Evolutionary conservation across 2,888 invertebrate species (phyloP), one percentile per base, ranked within the genome.

Genomic region (Anorthoa munda): DNA sequence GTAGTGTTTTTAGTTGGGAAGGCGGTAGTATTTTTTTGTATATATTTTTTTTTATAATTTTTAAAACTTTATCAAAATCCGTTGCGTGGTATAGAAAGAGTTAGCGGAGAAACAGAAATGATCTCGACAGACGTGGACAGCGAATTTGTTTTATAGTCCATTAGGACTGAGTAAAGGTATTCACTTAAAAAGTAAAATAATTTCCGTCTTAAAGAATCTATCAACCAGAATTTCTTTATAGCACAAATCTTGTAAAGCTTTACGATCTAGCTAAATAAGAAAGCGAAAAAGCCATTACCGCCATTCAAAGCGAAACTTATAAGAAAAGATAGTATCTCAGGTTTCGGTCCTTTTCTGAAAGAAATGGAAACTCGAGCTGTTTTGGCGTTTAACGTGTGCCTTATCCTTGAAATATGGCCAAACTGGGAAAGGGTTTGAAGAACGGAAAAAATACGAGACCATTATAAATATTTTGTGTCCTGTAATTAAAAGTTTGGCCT

Each of bases 261-360:
- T 58, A 50, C 50, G 50, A 23, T 67, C 23, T 58, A 68, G 26
- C 48, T 65, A 79, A 82, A 82, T 59, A 66, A 59, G 66, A 75
- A 76, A 76, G 59, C 60, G 70, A 81, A 83, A 79, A 75, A 67
- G 63, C 77, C 71, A 83, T 85, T 83, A 76, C 69, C 39, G 71
- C 66, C 59, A 66, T 72, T 80, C 71, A 83, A 77, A 48, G 64
- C 66, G 55, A 73, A 80, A 73, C 71, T 77, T 75, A 80, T 66
- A 81, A 71, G 68, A 56, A 64, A 65, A 76, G 71, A 77, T 73
- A 72, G 69, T 71, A 79, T 85, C 81, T 81, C 75, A 74, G 60
- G 72, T 78, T 83, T 72, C 83, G 66, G 74, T 75, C 75, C 70
- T 74, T 78, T 83, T 79, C 75, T 79, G 58, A 73, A 79, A 66